Evolutionary conservation across 92 coral and sea anemone genomes (phyloP).

Genomic region (Meandrina meandrites): DNA sequence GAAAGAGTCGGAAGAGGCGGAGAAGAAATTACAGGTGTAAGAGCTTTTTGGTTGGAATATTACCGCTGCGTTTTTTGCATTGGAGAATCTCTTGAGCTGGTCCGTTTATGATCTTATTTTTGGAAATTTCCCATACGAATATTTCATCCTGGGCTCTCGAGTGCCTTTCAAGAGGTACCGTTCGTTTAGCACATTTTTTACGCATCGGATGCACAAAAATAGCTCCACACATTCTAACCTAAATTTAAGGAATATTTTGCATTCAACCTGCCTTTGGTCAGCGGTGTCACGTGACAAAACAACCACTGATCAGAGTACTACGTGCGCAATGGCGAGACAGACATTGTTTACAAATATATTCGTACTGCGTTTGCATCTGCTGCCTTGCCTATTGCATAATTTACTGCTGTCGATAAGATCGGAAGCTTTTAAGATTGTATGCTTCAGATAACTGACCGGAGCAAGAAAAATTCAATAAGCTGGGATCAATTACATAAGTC

Average conservation of each 20-base stretch:
- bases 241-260: neutral
- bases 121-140: neutral
- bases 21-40: too few relatives aligned
- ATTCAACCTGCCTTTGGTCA: neutral
- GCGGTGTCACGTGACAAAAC: neutral
- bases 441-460: neutral
- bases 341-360: constrained; percentile 11
- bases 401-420: neutral
- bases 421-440: neutral
- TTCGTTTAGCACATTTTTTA: neutral
- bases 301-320: neutral
- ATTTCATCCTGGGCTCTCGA: neutral
- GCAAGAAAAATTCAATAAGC: neutral
- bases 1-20: neutral
- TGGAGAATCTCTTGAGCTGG: neutral
- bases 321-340: neutral
- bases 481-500: neutral
- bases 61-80: neutral
- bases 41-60: neutral
- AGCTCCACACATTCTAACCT: neutral
- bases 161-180: neutral
- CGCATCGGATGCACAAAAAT: neutral
- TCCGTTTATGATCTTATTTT: neutral
- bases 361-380: neutral
- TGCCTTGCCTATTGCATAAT: neutral